Percentiles rank a stretch among this genome's conserved stretches.
Evolutionary conservation across 2,888 invertebrate genomes (phyloP).

Genomic region (Netelia melanura): DNA sequence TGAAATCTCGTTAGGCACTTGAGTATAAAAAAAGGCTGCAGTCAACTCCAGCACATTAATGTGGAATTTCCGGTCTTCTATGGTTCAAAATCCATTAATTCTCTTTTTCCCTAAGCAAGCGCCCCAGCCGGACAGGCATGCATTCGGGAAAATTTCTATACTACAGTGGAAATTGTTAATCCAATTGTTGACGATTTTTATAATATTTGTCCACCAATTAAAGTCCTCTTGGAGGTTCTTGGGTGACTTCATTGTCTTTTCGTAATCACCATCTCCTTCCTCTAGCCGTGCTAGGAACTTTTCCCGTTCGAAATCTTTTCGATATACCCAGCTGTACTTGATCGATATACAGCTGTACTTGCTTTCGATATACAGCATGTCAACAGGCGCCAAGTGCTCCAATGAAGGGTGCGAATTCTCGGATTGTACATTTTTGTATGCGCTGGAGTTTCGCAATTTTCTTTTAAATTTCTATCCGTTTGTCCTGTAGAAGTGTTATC

Average conservation of each 20-base stretch:
- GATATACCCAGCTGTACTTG: slow-evolving; percentile 18
- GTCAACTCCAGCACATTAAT: slow-evolving; percentile 19
- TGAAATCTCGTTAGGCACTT: slow-evolving; percentile 4
- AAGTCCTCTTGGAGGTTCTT: slow-evolving; percentile 17
- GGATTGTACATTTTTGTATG: slow-evolving; percentile 30
- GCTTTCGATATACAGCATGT: background rate
- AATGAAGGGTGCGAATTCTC: slow-evolving; percentile 45
- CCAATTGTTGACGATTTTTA: slow-evolving; percentile 3
- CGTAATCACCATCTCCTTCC: background rate
- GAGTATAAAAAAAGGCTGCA: slow-evolving; percentile 21
- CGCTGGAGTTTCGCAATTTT: slow-evolving; percentile 25
- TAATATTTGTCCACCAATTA: slow-evolving; percentile 23
- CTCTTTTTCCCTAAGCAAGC: background rate
- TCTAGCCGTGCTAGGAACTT: background rate
- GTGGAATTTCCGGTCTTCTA: slow-evolving; percentile 8
- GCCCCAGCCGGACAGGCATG: slow-evolving; percentile 15
- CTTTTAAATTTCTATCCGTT: slow-evolving; percentile 31
- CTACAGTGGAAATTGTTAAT: background rate
- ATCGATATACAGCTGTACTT: slow-evolving; percentile 15
- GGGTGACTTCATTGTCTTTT: background rate
- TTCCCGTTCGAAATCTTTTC: slow-evolving; percentile 26
- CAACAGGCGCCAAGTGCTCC: slow-evolving; percentile 12
- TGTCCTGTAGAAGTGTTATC: slow-evolving; percentile 39
- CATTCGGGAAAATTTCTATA: slow-evolving; percentile 8
- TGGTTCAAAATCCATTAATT: slow-evolving; percentile 24